These are phyloP conservation scores for Stylophora pistillata DNA, from an alignment of 64 coral and sea anemone genomes.

Conservation along the genomic window DNA sequence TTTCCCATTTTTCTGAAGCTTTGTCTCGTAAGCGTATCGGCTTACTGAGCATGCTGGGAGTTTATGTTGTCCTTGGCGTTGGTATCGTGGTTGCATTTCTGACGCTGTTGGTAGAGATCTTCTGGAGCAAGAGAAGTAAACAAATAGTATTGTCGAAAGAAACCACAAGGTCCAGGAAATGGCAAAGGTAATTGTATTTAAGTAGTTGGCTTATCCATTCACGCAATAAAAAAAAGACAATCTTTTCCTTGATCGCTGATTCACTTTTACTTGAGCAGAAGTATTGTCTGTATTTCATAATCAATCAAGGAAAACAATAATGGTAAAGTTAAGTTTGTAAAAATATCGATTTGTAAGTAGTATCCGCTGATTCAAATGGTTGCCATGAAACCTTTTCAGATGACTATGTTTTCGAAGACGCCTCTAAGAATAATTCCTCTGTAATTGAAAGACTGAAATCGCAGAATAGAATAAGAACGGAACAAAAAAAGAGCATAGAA, in stretches of 20 bases:
- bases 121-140: constrained; percentile 13
- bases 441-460: too few relatives aligned
- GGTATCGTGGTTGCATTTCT: constrained; percentile 16
- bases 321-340: too few relatives aligned
- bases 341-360: too few relatives aligned
- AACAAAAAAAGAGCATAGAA: background rate
- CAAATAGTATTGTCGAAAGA: background rate
- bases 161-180: background rate
- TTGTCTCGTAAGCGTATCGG: background rate
- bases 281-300: background rate
- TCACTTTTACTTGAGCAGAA: background rate
- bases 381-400: too few relatives aligned
- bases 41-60: constrained; percentile 35
- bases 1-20: background rate
- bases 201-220: background rate
- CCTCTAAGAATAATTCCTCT: too few relatives aligned
- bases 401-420: too few relatives aligned
- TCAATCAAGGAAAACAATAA: too few relatives aligned
- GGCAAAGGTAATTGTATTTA: too few relatives aligned
- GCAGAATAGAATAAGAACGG: too few relatives aligned
- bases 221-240: background rate
- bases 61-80: constrained; percentile 28
- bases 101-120: constrained; percentile 4
- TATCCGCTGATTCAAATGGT: too few relatives aligned
- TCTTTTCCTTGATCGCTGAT: background rate